phyloP scores from a whole-genome alignment of 2,888 invertebrate genomes.

The Noctua fimbriata region DNA sequence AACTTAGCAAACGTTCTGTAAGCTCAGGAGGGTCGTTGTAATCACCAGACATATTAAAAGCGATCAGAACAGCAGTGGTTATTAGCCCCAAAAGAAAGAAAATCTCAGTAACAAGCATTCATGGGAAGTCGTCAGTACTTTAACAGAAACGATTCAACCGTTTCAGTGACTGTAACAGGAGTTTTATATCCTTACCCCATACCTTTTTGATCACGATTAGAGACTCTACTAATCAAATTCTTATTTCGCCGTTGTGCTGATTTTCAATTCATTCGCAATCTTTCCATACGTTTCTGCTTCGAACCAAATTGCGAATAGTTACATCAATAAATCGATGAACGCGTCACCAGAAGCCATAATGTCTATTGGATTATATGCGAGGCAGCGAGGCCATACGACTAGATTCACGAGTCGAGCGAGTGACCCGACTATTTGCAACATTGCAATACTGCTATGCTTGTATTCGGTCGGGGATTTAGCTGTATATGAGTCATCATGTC shows the following conservation, averaged over 20 bases:
- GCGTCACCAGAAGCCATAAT: slow-evolving; percentile 76
- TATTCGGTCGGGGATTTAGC: background rate
- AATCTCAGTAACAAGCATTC: background rate
- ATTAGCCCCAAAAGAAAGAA: background rate
- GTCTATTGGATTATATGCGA: slow-evolving; percentile 79
- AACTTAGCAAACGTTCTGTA: background rate
- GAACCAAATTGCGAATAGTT: slow-evolving; percentile 48
- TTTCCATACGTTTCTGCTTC: background rate
- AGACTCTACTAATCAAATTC: background rate
- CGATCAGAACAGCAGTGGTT: background rate
- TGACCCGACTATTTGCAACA: slow-evolving; percentile 63
- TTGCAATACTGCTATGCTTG: slow-evolving; percentile 37
- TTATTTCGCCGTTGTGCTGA: too few species aligned
- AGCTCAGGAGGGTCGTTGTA: too few species aligned
- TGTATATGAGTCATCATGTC: background rate
- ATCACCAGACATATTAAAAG: background rate
- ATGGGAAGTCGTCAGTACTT: background rate
- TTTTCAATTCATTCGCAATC: background rate
- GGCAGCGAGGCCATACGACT: slow-evolving; percentile 75
- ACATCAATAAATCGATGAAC: slow-evolving; percentile 44
- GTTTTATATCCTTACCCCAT: background rate
- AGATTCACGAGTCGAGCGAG: slow-evolving; percentile 60
- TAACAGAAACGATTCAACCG: background rate
- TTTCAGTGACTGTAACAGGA: background rate
- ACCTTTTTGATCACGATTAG: background rate